These are phyloP conservation scores for Hydrozoanthus tunicans DNA, from an alignment of 64 coral and sea anemone genomes.

Conservation along the genomic window DNA sequence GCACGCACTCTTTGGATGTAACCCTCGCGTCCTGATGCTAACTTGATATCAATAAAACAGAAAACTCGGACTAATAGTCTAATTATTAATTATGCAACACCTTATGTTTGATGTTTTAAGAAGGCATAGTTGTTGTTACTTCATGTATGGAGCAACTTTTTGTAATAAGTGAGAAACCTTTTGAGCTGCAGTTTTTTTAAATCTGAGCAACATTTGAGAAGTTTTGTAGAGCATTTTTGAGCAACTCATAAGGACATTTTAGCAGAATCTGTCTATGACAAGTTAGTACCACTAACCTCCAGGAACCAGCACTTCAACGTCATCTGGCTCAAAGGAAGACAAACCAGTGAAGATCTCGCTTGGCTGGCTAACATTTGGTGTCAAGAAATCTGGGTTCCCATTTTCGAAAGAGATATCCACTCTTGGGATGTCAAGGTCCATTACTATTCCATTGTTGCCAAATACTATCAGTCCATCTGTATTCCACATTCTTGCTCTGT, in stretches of 20 bases:
- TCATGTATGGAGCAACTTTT: too few relatives aligned
- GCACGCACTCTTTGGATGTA: too few relatives aligned
- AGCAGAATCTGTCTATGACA: too few relatives aligned
- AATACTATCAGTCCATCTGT: not conserved
- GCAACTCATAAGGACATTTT: not conserved
- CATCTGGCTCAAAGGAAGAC: conserved; percentile 26
- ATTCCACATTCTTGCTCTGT: conserved; percentile 14
- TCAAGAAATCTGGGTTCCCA: not conserved
- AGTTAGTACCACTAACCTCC: not conserved
- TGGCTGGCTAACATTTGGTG: not conserved
- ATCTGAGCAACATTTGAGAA: not conserved
- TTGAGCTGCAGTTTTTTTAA: too few relatives aligned
- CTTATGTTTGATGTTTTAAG: too few relatives aligned
- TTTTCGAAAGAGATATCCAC: not conserved
- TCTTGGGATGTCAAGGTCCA: not conserved
- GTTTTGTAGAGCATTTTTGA: not conserved
- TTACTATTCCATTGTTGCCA: not conserved
- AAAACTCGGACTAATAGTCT: too few relatives aligned
- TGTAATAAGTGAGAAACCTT: too few relatives aligned
- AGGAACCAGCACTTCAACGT: conserved; percentile 20
- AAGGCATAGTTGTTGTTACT: too few relatives aligned
- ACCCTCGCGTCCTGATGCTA: too few relatives aligned
- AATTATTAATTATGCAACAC: too few relatives aligned
- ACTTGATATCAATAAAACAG: too few relatives aligned
- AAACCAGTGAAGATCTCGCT: conserved; percentile 9